Conservation (phyloP, 2,797 vertebrate genomes). For the Chaenodraco wilsoni region DNA sequence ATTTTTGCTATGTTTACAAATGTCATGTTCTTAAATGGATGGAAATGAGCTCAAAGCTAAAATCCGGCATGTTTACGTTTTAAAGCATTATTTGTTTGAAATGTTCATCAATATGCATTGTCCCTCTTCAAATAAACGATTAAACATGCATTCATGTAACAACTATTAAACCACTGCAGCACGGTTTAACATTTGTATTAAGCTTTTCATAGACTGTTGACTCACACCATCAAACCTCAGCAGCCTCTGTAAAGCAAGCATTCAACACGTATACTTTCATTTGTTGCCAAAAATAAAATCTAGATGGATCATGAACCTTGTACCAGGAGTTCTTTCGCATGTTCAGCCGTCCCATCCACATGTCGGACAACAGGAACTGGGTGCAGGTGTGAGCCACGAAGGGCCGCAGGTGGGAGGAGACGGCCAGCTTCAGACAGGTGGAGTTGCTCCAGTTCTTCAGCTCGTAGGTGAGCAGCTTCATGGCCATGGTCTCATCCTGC, state of each 20-base stretch:
- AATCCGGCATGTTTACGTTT: too few species aligned
- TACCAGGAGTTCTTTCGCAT: conserved; percentile 99
- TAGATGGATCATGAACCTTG: conserved; percentile 88
- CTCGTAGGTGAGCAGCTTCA: conserved; percentile 98
- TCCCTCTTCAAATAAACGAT: too few species aligned
- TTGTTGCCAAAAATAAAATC: conserved; percentile 53
- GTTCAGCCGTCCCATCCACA: conserved; percentile 99
- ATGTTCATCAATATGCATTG: too few species aligned
- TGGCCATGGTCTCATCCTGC: conserved; percentile 98
- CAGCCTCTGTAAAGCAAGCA: neutral
- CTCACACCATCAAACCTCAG: neutral
- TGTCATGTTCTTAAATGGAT: too few species aligned
- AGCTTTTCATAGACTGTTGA: neutral
- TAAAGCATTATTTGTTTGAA: too few species aligned
- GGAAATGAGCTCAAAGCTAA: too few species aligned
- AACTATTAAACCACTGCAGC: neutral
- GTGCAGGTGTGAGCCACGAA: conserved; percentile 98
- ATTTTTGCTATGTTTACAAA: too few species aligned
- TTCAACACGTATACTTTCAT: neutral
- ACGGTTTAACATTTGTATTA: neutral
- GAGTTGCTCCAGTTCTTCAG: conserved; percentile 99
- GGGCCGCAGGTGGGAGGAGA: conserved; percentile 93
- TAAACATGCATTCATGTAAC: neutral
- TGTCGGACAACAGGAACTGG: conserved; percentile 97
- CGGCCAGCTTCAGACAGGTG: conserved; percentile 96